A percentile compares a stretch with the other conserved stretches of the same genome.
These are phyloP conservation scores for Echinops telfairi DNA, from an alignment of 2,113 vertebrate species.

Conservation along the genomic window DNA sequence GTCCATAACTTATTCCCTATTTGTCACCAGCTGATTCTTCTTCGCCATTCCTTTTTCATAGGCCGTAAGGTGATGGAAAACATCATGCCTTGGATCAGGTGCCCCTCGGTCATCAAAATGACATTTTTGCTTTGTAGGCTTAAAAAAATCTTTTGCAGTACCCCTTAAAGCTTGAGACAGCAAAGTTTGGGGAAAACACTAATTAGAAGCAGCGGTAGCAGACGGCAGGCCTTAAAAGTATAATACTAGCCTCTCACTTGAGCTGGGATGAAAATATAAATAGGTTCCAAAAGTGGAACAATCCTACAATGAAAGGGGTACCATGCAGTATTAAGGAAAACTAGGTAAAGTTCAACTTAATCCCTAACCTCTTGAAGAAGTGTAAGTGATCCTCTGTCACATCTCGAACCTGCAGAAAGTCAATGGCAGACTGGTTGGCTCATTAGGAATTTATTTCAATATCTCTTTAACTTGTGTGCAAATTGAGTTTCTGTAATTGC, in stretches of 20 bases:
- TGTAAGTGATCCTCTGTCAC: not conserved
- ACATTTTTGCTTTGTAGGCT: not conserved
- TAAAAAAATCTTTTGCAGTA: not conserved
- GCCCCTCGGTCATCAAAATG: not conserved
- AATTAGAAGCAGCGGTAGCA: not conserved
- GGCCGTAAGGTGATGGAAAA: not conserved
- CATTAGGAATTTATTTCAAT: not conserved
- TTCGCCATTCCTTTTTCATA: not conserved
- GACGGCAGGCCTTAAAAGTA: not conserved
- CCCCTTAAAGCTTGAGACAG: not conserved
- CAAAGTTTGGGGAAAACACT: not conserved
- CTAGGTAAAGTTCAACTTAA: slow-evolving; percentile 22
- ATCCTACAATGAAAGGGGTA: not conserved
- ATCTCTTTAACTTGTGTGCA: slow-evolving; percentile 9
- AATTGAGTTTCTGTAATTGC: not conserved
- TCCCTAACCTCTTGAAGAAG: not conserved
- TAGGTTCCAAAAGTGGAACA: slow-evolving; percentile 16
- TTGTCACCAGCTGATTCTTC: not conserved
- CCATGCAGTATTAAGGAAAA: not conserved
- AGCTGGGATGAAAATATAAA: not conserved
- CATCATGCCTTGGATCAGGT: not conserved
- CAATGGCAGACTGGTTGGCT: not conserved
- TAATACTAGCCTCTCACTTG: not conserved
- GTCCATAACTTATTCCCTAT: not conserved
- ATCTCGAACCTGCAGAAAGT: slow-evolving; percentile 37